These are phyloP conservation scores for Pygoscelis adeliae DNA, from an alignment of 2,113 vertebrate species.

Conservation along the genomic window DNA sequence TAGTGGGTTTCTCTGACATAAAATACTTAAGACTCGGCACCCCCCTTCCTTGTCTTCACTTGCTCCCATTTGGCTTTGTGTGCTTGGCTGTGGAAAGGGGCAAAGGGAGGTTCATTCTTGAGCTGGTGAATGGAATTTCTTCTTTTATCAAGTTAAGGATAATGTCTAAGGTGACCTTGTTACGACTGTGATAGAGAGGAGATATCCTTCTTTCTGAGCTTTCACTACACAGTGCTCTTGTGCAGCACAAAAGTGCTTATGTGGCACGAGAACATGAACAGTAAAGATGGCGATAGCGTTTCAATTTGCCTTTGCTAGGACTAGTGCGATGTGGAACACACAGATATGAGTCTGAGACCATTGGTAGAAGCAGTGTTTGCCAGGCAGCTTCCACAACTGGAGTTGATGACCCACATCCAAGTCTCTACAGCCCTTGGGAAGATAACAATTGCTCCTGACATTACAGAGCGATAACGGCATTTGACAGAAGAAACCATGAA, in stretches of 20 bases:
- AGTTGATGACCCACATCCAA: background rate
- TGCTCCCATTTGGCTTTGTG: background rate
- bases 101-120: background rate
- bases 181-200: background rate
- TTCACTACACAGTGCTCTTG: background rate
- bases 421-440: background rate
- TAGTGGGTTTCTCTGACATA: background rate
- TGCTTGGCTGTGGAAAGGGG: background rate
- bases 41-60: background rate
- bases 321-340: background rate
- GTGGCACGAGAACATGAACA: background rate
- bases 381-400: background rate
- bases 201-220: background rate
- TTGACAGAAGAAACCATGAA: conserved; percentile 58
- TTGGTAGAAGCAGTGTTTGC: background rate
- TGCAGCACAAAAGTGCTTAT: background rate
- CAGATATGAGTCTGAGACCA: background rate
- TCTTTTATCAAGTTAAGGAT: background rate
- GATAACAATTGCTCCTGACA: conserved; percentile 1
- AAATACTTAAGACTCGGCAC: background rate
- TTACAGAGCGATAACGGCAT: conserved; percentile 18
- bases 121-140: background rate
- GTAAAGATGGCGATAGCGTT: background rate
- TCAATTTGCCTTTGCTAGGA: background rate
- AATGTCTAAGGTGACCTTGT: background rate